Evolutionary conservation across 35 echinoderm and acorn worm species (phyloP).

Genomic region (Apostichopus californicus): DNA sequence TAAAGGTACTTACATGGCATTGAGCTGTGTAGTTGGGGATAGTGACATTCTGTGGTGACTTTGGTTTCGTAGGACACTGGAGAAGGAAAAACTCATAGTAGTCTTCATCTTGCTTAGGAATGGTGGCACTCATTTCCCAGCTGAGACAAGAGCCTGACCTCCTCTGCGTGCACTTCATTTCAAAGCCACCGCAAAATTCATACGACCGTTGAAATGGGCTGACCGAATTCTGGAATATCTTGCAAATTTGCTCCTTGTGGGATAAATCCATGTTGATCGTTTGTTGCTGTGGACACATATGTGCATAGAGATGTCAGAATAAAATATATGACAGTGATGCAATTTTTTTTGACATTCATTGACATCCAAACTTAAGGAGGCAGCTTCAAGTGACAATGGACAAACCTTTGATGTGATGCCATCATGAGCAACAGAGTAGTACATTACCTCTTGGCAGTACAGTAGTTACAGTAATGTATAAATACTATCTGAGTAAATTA

Average conservation of each 20-base stretch:
- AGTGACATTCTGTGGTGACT: neutral
- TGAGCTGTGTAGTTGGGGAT: neutral
- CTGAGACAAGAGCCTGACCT: neutral
- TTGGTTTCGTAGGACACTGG: constrained; percentile 29
- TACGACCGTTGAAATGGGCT: constrained; percentile 6
- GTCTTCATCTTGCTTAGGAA: constrained; percentile 24
- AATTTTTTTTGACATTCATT: neutral
- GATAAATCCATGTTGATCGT: neutral
- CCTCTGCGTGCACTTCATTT: neutral
- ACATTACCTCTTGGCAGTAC: too few relatives aligned
- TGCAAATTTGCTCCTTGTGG: constrained; percentile 22
- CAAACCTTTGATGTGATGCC: too few relatives aligned
- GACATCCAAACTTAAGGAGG: too few relatives aligned
- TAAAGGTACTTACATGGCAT: neutral
- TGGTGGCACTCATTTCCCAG: constrained; percentile 3
- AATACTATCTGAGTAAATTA: too few relatives aligned
- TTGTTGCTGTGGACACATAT: neutral
- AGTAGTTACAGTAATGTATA: too few relatives aligned
- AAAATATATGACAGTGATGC: too few relatives aligned
- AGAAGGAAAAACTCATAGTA: constrained; percentile 46
- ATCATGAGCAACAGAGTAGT: too few relatives aligned
- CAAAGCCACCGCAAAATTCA: constrained; percentile 1
- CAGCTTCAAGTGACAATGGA: too few relatives aligned
- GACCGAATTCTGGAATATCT: neutral
- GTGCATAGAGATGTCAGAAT: neutral